These are phyloP conservation scores for Epizoanthus scotinus DNA, from an alignment of 92 coral and sea anemone species.

Conservation along the genomic window DNA sequence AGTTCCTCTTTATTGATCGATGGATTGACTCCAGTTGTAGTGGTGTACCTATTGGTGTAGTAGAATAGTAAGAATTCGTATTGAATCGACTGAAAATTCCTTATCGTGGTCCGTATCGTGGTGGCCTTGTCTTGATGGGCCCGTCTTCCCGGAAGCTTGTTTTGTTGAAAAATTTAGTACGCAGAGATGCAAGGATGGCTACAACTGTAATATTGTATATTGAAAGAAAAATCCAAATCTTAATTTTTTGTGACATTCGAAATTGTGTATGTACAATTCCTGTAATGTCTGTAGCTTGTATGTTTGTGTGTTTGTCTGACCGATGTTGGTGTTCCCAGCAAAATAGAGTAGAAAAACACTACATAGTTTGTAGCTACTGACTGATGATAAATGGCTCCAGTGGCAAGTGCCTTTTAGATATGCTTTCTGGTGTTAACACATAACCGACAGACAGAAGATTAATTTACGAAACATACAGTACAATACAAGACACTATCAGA, in stretches of 20 bases:
- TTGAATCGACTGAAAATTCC: conserved; percentile 28
- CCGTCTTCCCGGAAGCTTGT: conserved; percentile 47
- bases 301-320: conserved; percentile 35
- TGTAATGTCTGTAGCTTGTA: conserved; percentile 34
- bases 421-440: conserved; percentile 43
- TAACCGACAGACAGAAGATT: conserved; percentile 54
- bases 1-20: conserved; percentile 24
- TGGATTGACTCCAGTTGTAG: background rate
- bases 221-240: conserved; percentile 64
- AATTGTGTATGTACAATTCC: conserved; percentile 34
- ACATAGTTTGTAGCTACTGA: conserved; percentile 21
- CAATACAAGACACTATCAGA: conserved; percentile 28
- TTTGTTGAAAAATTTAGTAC: conserved; percentile 60
- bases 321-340: conserved; percentile 54
- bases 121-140: conserved; percentile 4
- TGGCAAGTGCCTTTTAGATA: conserved; percentile 48
- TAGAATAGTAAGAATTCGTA: conserved; percentile 43
- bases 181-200: conserved; percentile 46
- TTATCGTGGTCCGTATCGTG: conserved; percentile 25
- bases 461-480: conserved; percentile 44
- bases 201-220: conserved; percentile 71
- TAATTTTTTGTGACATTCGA: conserved; percentile 70
- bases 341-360: conserved; percentile 34
- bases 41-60: conserved; percentile 33
- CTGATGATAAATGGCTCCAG: conserved; percentile 33